Percentiles rank a stretch among this genome's conserved stretches.
phyloP scores from a whole-genome alignment of 2,888 invertebrate species.

The Calliopum simillimum region DNA sequence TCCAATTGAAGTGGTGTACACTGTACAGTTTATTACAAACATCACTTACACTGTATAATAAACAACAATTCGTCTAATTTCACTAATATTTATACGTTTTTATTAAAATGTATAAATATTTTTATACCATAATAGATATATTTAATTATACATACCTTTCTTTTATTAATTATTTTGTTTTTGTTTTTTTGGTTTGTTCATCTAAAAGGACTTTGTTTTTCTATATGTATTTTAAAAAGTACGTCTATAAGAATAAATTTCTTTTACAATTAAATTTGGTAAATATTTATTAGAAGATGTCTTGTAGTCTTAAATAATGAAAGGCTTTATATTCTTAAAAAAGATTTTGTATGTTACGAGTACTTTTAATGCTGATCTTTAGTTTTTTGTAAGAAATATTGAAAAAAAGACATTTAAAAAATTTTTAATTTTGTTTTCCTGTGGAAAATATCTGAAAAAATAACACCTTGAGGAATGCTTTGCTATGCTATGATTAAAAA shows the following conservation, averaged over 20 bases:
- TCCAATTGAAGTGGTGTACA: no score
- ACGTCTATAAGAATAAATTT: constrained; percentile 35
- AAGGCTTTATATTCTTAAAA: constrained; percentile 51
- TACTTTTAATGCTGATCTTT: neutral
- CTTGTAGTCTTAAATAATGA: constrained; percentile 54
- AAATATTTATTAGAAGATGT: neutral
- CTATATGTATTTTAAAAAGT: neutral
- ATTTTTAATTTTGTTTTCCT: neutral
- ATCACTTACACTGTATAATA: no score
- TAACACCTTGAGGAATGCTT: no score
- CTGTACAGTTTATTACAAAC: no score
- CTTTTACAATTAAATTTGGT: constrained; percentile 1
- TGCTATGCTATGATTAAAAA: no score
- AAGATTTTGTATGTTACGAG: neutral
- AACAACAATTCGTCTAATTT: no score
- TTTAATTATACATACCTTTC: no score
- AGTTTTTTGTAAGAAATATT: constrained; percentile 43
- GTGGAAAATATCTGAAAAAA: neutral
- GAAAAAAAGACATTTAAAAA: constrained; percentile 39
- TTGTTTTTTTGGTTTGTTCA: neutral
- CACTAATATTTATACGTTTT: no score
- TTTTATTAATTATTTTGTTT: constrained; percentile 1
- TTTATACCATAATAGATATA: no score
- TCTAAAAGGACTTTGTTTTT: neutral
- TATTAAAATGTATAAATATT: no score